Conservation (phyloP, 2,888 invertebrate genomes). For the Polydesmus complanatus region DNA sequence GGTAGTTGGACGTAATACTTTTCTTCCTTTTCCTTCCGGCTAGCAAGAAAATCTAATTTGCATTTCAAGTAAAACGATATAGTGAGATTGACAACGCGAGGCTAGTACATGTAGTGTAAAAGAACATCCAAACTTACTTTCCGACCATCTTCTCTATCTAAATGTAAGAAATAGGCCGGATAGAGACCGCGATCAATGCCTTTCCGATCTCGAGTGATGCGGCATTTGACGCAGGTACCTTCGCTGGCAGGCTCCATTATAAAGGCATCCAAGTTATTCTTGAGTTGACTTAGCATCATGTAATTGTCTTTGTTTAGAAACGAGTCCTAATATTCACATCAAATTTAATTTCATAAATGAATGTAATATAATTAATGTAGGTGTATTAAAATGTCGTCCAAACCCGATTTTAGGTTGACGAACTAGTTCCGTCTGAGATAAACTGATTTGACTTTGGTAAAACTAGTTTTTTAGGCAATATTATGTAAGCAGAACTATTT, state of each 20-base stretch:
- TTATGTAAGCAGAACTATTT: too few relatives aligned
- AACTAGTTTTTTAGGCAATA: too few relatives aligned
- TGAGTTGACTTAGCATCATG: conserved; percentile 44
- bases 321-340: neutral
- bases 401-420: too few relatives aligned
- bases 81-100: neutral
- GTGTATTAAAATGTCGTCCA: too few relatives aligned
- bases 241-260: conserved; percentile 82
- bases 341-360: too few relatives aligned
- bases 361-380: too few relatives aligned
- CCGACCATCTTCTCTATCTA: conserved; percentile 91
- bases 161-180: conserved; percentile 94
- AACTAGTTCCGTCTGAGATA: too few relatives aligned
- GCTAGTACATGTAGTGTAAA: neutral
- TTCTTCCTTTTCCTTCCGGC: conserved; percentile 92
- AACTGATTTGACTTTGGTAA: too few relatives aligned
- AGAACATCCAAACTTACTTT: conserved; percentile 44
- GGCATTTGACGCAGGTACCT: conserved; percentile 83
- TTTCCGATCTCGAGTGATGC: conserved; percentile 92
- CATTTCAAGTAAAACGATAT: conserved; percentile 10
- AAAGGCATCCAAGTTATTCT: conserved; percentile 79
- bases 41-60: conserved; percentile 46
- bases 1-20: conserved; percentile 93
- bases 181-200: conserved; percentile 96
- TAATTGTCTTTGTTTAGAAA: conserved; percentile 3